Conservation (phyloP, 2,888 invertebrate genomes). For the Baccha elongata region DNA sequence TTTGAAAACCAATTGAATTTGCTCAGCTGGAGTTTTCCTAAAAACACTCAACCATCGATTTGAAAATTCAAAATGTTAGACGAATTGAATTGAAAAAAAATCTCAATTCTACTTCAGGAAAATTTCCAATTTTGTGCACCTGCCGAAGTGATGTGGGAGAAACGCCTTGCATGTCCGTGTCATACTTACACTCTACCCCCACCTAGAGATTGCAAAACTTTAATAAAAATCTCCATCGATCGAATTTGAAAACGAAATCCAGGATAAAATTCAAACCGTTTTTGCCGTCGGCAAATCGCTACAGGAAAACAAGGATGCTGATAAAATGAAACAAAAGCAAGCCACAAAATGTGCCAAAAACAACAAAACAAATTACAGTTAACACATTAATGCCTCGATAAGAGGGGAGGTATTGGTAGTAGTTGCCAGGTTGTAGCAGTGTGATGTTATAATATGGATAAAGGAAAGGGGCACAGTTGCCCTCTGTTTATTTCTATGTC, state of each 20-base stretch:
- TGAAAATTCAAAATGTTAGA: background rate
- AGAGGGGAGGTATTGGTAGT: background rate
- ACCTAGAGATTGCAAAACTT: slow-evolving; percentile 28
- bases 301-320: background rate
- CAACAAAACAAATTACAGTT: slow-evolving; percentile 73
- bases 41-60: slow-evolving; percentile 10
- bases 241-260: slow-evolving; percentile 44
- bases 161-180: background rate
- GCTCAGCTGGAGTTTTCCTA: slow-evolving; percentile 52
- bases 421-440: background rate
- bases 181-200: background rate
- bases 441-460: slow-evolving; percentile 62
- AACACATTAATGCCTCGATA: slow-evolving; percentile 60
- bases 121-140: slow-evolving; percentile 54
- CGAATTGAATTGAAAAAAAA: slow-evolving; percentile 6
- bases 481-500: slow-evolving; percentile 62
- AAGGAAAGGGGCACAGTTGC: slow-evolving; percentile 35
- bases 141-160: slow-evolving; percentile 33
- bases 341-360: slow-evolving; percentile 66
- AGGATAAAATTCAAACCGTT: slow-evolving; percentile 33
- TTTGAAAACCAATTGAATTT: slow-evolving; percentile 58
- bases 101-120: background rate
- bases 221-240: slow-evolving; percentile 64
- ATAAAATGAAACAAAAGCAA: background rate
- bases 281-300: slow-evolving; percentile 47